Percentiles rank a stretch among this genome's conserved stretches.
phyloP scores from a whole-genome alignment of 2,888 invertebrate genomes.

The Octonoba sinensis region DNA sequence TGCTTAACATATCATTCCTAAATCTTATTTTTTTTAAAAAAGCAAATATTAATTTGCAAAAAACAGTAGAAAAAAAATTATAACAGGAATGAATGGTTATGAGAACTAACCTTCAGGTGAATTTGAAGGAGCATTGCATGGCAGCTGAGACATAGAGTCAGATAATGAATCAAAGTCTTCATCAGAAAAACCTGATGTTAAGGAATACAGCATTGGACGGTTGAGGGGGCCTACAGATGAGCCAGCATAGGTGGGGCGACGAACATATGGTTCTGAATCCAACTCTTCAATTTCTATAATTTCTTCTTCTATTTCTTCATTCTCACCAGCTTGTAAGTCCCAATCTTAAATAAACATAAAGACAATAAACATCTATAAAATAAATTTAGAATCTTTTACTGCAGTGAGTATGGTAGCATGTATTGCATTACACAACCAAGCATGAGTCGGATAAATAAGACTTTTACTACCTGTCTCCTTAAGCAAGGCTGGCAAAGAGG shows the following conservation, averaged over 20 bases:
- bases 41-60: no score
- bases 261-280: constrained; percentile 64
- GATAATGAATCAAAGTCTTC: constrained; percentile 37
- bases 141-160: constrained; percentile 5
- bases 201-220: constrained; percentile 33
- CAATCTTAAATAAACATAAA: constrained; percentile 69
- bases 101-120: constrained; percentile 45
- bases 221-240: constrained; percentile 37
- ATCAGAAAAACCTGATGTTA: constrained; percentile 51
- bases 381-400: no score
- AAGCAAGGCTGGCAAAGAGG: no score
- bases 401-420: no score
- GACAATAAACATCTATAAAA: no score
- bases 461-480: no score
- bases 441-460: no score
- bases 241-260: constrained; percentile 25
- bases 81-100: no score
- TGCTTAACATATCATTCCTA: no score
- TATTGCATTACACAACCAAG: no score
- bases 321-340: constrained; percentile 70
- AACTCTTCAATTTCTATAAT: constrained; percentile 67
- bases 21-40: no score
- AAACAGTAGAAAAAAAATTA: no score
- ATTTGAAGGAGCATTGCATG: constrained; percentile 37
- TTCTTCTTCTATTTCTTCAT: constrained; percentile 68